These are phyloP conservation scores for Sebastes aleutianus DNA, from an alignment of 2,797 vertebrate species.

Conservation along the genomic window DNA sequence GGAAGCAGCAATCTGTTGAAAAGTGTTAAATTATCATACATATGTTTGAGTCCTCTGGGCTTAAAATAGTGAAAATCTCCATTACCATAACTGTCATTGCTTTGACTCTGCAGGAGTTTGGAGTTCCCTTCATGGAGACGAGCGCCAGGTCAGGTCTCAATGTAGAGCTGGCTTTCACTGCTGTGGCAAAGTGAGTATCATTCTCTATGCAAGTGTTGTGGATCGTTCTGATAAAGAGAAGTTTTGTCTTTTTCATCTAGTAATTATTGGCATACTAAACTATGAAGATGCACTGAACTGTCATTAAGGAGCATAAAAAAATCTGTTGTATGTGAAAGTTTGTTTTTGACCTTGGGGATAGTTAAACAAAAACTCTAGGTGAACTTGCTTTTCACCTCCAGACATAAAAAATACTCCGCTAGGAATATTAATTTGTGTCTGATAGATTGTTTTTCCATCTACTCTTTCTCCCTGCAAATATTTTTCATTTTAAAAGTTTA, in stretches of 20 bases:
- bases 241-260: not conserved
- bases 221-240: not conserved
- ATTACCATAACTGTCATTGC: not conserved
- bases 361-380: not conserved
- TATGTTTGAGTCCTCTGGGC: not conserved
- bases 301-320: not conserved
- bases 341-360: not conserved
- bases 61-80: not conserved
- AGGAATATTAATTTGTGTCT: not conserved
- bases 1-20: not conserved
- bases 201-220: not conserved
- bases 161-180: slow-evolving; percentile 91
- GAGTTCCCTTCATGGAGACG: slow-evolving; percentile 96
- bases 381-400: not conserved
- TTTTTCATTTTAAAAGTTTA: not conserved
- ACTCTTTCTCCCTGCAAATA: not conserved
- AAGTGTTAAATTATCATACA: not conserved
- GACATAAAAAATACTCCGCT: not conserved
- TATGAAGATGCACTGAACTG: not conserved
- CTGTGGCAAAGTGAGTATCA: slow-evolving; percentile 90
- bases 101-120: slow-evolving; percentile 85
- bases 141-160: slow-evolving; percentile 92
- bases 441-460: not conserved
- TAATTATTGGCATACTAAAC: not conserved
- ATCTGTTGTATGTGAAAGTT: not conserved